Base-by-base conservation (phyloP, 92 coral and sea anemone genomes). In the Virgularia gustaviana region DNA sequence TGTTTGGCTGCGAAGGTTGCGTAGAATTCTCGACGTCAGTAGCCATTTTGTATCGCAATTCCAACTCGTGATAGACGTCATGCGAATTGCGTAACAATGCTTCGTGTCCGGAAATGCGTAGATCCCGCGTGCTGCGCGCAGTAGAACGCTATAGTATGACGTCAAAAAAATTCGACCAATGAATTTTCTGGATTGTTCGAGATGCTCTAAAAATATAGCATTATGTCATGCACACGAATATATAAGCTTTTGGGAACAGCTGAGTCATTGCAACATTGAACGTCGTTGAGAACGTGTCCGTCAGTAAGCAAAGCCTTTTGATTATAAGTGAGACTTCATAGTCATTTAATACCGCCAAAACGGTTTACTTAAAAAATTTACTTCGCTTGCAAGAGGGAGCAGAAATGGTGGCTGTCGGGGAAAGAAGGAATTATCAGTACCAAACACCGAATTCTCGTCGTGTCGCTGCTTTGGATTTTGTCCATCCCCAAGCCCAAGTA, bases 201-300 rank as follows among this genome's bases (percentile, higher is more conserved):
- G 23, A 0, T 56, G 37, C 15, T 6, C 13, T 68, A 45, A 68
- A 68, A 49, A 68, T 44, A 44, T 47, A 24, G 36, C 73, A 68
- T 47, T 49, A 68, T 47, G 61, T 49, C 45, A 68, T 42, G 24
- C 34, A 33, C n/a, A 4, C 33, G 45, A 3, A 30, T 51, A 61
- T 75, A 79, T 65, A 83, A 67, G 54, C 13, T n/a, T n/a, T n/a
- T n/a, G 49, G 6, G 44, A 30, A 77, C 71, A 75, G 95, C 95
- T 88, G 95, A 88, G 87, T 88, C 95, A 88, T 79, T 31, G 31
- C 56, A 35, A 3, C 61, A 68, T 29, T 49, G 20, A 20, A 16
- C n/a, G n/a, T n/a, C n/a, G n/a, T n/a, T n/a, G n/a, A n/a, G n/a
- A n/a, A n/a, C n/a, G n/a, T n/a, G n/a, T n/a, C n/a, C n/a, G n/a